These are phyloP conservation scores for Bombycilla garrulus DNA, from an alignment of 2,113 vertebrate genomes.

Conservation along the genomic window DNA sequence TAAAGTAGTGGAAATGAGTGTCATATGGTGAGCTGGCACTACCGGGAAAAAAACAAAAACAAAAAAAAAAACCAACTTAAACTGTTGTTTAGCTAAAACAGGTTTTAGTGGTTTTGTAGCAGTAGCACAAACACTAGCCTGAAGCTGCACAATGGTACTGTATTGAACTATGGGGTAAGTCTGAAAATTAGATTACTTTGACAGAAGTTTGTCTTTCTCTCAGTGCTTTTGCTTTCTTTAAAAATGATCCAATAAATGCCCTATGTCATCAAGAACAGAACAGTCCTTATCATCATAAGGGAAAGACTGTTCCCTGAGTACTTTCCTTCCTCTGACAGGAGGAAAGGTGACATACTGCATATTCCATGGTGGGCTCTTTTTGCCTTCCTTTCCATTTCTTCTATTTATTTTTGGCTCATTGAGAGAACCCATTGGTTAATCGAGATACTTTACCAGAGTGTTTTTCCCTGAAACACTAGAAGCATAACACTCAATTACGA, in stretches of 20 bases:
- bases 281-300: background rate
- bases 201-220: background rate
- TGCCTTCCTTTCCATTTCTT: background rate
- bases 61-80: background rate
- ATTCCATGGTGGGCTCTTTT: background rate
- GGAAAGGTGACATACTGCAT: background rate
- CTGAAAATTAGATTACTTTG: background rate
- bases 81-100: background rate
- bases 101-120: background rate
- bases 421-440: background rate
- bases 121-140: background rate
- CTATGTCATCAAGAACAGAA: background rate
- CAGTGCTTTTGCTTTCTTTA: background rate
- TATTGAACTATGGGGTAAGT: background rate
- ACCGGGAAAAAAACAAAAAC: no score
- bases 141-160: background rate
- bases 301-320: background rate
- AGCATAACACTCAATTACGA: background rate
- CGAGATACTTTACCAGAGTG: background rate
- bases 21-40: background rate
- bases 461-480: background rate
- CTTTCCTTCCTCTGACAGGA: background rate
- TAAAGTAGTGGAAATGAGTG: background rate
- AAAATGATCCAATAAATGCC: fast-evolving
- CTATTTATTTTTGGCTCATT: background rate